Evolutionary conservation across 2,797 vertebrate species (phyloP), one percentile per base, ranked within the genome.

Genomic region (Mionectes olivaceus): DNA sequence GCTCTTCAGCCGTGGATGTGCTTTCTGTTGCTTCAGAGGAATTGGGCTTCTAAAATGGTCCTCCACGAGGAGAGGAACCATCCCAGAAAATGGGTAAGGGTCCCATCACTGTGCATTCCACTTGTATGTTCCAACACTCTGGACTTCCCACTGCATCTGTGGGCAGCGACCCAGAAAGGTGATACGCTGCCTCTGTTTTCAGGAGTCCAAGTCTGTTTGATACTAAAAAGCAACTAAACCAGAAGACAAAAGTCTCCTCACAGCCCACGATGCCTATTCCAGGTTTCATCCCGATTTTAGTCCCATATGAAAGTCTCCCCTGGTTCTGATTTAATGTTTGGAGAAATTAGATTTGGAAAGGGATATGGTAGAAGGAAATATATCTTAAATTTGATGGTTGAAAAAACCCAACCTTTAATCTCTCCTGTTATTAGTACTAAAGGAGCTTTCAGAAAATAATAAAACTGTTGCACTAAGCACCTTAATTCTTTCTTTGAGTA

Each of bases 351-450:
- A 71, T 87, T 94, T 70, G 47, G n/a, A 90, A 77, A 89, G 68
- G 90, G 70, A 68, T 73, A 63, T 10, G 68, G 23, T 65, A 83
- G 50, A 56, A 92, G 32, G 83, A 94, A 91, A 78, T 88, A 68
- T 59, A 79, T 85, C 64, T 83, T 68, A 74, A 90, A 83, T 85
- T 77, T 2, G 3, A 19, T 77, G 60, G 64, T 56, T 75, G 78
- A 74, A 93, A 87, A 82, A 92, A 93, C 70, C 49, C 70, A 37
- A 37, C 19, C 43, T 90, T 92, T 89, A 90, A 92, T 95, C 81
- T 97, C 74, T 49, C 25, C 11, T 81, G 44, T 95, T 96, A 92
- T 71, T 93, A 77, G 73, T 77, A 59, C 64, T 93, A 83, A 90
- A 92, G 49, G 61, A 71, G 75, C 68, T 95, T 91, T 91, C 30